A percentile compares a stretch with the other conserved stretches of the same genome.
phyloP scores from a whole-genome alignment of 2,797 vertebrate species.

The Liparis tanakae region DNA sequence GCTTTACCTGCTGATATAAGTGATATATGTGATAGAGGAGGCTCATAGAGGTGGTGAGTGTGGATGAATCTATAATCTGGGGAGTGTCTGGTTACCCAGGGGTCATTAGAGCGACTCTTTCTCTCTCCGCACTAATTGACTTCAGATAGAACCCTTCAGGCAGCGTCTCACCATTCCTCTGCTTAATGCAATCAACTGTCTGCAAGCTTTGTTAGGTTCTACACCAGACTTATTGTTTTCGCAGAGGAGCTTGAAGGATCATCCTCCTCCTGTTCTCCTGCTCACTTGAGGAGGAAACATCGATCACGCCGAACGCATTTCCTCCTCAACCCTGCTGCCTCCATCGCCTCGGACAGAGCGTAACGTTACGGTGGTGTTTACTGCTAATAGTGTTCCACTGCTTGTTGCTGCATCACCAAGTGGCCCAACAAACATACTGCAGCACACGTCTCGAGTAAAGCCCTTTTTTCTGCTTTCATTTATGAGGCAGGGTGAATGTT shows the following conservation, averaged over 20 bases:
- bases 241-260: slow-evolving; percentile 42
- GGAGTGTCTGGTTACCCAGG: slow-evolving; percentile 54
- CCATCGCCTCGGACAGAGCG: slow-evolving; percentile 21
- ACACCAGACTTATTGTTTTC: slow-evolving; percentile 5
- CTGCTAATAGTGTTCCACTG: slow-evolving; percentile 12
- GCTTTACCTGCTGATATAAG: slow-evolving; percentile 71
- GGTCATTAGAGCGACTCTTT: slow-evolving; percentile 52
- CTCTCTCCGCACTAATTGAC: slow-evolving; percentile 51
- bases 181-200: slow-evolving; percentile 53
- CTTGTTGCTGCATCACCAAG: not conserved
- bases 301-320: slow-evolving; percentile 16
- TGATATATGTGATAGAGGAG: slow-evolving; percentile 60
- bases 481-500: slow-evolving; percentile 26
- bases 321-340: slow-evolving; percentile 15
- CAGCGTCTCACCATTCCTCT: slow-evolving; percentile 25
- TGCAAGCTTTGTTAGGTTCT: slow-evolving; percentile 37
- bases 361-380: not conserved
- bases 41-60: slow-evolving; percentile 40
- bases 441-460: slow-evolving; percentile 3
- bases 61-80: slow-evolving; percentile 64
- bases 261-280: slow-evolving; percentile 1
- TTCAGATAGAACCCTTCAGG: slow-evolving; percentile 52
- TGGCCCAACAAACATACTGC: slow-evolving; percentile 3
- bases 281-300: slow-evolving; percentile 34
- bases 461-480: slow-evolving; percentile 22